Conservation (phyloP, 2,797 vertebrate genomes). For the Cirrhinus mrigala region DNA sequence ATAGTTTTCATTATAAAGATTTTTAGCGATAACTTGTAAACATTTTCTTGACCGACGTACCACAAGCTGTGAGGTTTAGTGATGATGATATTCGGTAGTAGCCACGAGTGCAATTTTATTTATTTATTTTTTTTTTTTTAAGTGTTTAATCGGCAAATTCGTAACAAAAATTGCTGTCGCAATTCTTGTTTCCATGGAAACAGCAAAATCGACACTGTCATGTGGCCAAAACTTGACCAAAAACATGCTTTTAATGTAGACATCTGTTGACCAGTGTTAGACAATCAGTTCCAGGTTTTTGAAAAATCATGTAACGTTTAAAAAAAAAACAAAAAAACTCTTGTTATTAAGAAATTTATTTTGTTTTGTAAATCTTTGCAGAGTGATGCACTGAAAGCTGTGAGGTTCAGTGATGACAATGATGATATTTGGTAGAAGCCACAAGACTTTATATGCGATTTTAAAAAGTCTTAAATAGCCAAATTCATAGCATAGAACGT, state of each 20-base stretch:
- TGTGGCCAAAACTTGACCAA: not conserved
- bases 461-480: too few relatives aligned
- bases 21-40: not conserved
- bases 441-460: too few relatives aligned
- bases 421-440: not conserved
- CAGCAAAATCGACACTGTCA: not conserved
- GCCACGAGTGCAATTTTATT: not conserved
- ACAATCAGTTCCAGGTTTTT: not conserved
- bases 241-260: too few relatives aligned
- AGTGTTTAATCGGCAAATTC: not conserved
- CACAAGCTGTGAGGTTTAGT: too few relatives aligned
- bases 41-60: not conserved
- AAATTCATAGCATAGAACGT: not conserved
- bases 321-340: too few relatives aligned
- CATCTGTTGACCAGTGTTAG: too few relatives aligned
- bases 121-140: not conserved
- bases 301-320: too few relatives aligned
- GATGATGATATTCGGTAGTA: too few relatives aligned
- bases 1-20: not conserved
- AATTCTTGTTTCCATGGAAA: not conserved
- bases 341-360: not conserved
- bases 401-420: not conserved
- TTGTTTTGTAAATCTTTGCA: not conserved
- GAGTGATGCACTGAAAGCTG: not conserved
- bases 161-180: not conserved